Evolutionary conservation across 2,888 invertebrate genomes (phyloP).

Genomic region (Operophtera brumata): DNA sequence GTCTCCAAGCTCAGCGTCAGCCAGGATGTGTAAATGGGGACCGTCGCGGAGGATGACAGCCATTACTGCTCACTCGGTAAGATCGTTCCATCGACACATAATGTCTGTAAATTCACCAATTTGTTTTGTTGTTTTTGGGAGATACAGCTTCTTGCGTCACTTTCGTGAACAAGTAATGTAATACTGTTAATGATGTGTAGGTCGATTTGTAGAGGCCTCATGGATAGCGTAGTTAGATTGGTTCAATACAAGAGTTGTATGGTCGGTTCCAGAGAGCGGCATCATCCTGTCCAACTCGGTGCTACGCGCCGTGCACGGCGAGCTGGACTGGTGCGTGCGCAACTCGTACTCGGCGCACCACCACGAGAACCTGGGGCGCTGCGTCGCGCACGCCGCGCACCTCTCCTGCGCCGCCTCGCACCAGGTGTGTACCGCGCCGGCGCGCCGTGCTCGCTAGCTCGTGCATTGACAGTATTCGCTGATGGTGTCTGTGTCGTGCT

Average conservation of each 20-base stretch:
- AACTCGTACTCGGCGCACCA: conserved; percentile 91
- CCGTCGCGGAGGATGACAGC: conserved; percentile 78
- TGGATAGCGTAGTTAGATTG: too few relatives aligned
- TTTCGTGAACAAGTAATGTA: too few relatives aligned
- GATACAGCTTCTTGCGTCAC: too few relatives aligned
- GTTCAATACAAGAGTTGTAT: too few relatives aligned
- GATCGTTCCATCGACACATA: too few relatives aligned
- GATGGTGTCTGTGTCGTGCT: background rate
- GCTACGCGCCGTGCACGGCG: conserved; percentile 86
- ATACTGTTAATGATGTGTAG: too few relatives aligned
- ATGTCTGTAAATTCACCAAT: too few relatives aligned
- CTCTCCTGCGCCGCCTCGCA: conserved; percentile 82
- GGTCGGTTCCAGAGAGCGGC: conserved; percentile 89
- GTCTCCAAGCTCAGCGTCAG: conserved; percentile 90
- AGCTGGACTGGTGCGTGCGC: conserved; percentile 94
- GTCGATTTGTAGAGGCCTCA: too few relatives aligned
- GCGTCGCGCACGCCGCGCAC: conserved; percentile 87
- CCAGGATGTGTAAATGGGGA: conserved; percentile 92
- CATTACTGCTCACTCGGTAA: conserved; percentile 86
- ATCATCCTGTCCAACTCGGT: conserved; percentile 94
- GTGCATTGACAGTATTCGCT: too few relatives aligned
- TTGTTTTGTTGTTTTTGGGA: too few relatives aligned
- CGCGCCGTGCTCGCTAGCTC: too few relatives aligned
- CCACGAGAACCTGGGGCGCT: conserved; percentile 93
- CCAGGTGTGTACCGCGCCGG: conserved; percentile 43